Evolutionary conservation across 2,113 vertebrate species (phyloP).

Genomic region (Vidua chalybeata): DNA sequence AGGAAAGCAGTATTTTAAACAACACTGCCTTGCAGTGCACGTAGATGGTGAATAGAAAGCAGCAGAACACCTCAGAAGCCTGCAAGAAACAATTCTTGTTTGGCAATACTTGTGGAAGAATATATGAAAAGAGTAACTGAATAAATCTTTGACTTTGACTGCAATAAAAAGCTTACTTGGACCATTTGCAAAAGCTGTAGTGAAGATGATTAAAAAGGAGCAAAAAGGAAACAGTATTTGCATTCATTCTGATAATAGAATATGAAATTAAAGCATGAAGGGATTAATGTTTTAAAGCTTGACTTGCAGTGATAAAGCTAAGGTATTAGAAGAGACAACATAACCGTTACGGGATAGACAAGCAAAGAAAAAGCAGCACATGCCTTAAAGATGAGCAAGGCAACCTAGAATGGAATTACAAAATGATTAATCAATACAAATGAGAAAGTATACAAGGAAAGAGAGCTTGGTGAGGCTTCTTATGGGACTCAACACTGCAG

Average conservation of each 20-base stretch:
- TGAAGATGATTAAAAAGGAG: conserved; percentile 75
- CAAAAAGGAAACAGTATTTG: conserved; percentile 74
- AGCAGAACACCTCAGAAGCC: conserved; percentile 19
- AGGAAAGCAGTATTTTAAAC: neutral
- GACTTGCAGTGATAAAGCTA: conserved; percentile 80
- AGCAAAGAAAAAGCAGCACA: conserved; percentile 76
- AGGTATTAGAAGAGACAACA: conserved; percentile 81
- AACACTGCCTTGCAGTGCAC: neutral
- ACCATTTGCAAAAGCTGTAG: conserved; percentile 69
- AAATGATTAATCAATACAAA: conserved; percentile 93
- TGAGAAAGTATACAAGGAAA: conserved; percentile 77
- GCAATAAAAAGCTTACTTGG: conserved; percentile 70
- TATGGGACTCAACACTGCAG: conserved; percentile 71
- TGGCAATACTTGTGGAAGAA: conserved; percentile 42
- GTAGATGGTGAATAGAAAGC: neutral
- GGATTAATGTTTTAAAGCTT: conserved; percentile 84
- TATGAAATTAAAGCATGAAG: conserved; percentile 83
- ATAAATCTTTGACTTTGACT: conserved; percentile 57
- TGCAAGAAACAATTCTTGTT: conserved; percentile 37
- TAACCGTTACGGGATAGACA: conserved; percentile 81
- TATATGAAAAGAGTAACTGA: conserved; percentile 14
- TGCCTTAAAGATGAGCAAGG: conserved; percentile 85
- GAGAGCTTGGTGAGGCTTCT: conserved; percentile 78
- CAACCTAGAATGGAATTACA: conserved; percentile 85
- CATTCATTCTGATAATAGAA: conserved; percentile 82